Percentiles rank a stretch among this genome's conserved stretches.
These are phyloP conservation scores for Diceros bicornis DNA, from an alignment of 2,797 vertebrate species.

Conservation along the genomic window DNA sequence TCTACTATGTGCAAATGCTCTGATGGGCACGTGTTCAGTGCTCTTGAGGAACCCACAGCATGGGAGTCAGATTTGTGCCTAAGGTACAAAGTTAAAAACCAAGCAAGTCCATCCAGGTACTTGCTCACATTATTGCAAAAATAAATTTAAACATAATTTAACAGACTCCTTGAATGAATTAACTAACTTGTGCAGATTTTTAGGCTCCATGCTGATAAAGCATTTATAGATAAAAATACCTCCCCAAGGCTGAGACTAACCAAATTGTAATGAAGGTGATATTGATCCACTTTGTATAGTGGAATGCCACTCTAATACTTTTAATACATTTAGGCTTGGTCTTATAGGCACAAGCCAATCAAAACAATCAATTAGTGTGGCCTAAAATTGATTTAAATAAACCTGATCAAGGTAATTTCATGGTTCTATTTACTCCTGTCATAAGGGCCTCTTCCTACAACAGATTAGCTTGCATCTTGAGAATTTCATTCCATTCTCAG, in stretches of 20 bases:
- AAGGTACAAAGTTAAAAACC: background rate
- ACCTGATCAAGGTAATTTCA: background rate
- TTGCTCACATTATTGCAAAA: slow-evolving; percentile 29
- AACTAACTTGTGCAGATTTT: background rate
- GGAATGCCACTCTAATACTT: background rate
- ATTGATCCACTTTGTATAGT: background rate
- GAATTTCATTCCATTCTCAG: slow-evolving; percentile 20
- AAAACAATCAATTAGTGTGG: background rate
- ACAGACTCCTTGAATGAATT: background rate
- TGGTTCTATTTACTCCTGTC: background rate
- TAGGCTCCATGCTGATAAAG: slow-evolving; percentile 1
- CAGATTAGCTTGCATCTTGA: background rate
- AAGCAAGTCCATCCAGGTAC: background rate
- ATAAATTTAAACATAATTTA: slow-evolving; percentile 7
- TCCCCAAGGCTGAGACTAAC: background rate
- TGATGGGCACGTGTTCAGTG: background rate
- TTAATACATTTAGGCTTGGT: background rate
- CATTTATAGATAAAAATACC: background rate
- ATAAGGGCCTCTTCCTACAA: background rate
- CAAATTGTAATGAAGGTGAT: background rate
- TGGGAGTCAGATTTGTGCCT: background rate
- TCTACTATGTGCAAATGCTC: background rate
- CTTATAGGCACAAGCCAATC: background rate
- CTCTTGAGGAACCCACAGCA: background rate
- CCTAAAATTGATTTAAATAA: background rate